These are phyloP conservation scores for Acanthopleura granulata DNA, from an alignment of 2,888 invertebrate species.

Conservation along the genomic window DNA sequence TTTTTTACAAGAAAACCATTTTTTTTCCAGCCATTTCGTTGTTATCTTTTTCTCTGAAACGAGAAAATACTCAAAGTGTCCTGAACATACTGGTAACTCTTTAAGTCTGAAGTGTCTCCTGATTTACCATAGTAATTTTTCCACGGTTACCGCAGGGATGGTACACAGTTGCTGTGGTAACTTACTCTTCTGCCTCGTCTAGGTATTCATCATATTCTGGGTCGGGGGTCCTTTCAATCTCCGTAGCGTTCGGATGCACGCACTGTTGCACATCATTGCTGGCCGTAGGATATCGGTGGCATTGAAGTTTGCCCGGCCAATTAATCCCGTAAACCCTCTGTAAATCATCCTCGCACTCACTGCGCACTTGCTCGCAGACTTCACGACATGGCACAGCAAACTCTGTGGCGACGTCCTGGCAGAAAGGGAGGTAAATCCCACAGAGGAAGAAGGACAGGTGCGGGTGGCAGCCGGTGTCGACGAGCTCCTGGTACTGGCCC, in stretches of 20 bases:
- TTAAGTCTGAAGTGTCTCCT: too few species aligned
- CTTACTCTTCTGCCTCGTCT: neutral
- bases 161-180: neutral
- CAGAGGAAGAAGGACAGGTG: conserved; percentile 50
- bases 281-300: conserved; percentile 47
- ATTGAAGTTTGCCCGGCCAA: conserved; percentile 60
- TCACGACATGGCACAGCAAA: conserved; percentile 53
- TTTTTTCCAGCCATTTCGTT: too few species aligned
- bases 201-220: neutral
- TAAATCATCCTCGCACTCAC: conserved; percentile 37
- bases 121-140: too few species aligned
- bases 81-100: too few species aligned
- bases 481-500: conserved; percentile 40
- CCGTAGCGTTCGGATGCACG: neutral
- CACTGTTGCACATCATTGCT: neutral
- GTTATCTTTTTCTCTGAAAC: too few species aligned
- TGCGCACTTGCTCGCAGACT: conserved; percentile 45
- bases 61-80: too few species aligned
- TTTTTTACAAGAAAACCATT: too few species aligned
- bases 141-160: too few species aligned
- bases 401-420: conserved; percentile 31
- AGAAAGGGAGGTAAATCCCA: conserved; percentile 52
- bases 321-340: conserved; percentile 39
- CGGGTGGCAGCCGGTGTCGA: conserved; percentile 42
- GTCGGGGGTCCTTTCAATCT: neutral